Evolutionary conservation across 2,888 invertebrate genomes (phyloP), one percentile per base, ranked within the genome.

Genomic region (Habroteleia sp.): DNA sequence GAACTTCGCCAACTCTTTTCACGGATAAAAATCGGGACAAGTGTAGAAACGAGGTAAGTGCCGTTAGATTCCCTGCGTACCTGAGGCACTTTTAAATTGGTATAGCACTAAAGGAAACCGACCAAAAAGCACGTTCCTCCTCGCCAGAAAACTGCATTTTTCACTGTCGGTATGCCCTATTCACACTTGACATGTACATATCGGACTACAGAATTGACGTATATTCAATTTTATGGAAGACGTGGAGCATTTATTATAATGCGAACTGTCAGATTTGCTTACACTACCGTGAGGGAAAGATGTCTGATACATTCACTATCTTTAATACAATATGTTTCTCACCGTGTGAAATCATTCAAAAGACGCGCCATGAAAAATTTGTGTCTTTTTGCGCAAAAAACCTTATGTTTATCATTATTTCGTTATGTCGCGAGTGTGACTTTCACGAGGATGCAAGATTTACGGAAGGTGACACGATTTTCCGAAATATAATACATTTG

Each of bases 11-110:
- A 44, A 44, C 23, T 62, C 48, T 29, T 48, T 62, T 60, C 39
- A 37, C 37, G 29, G 62, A 62, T 62, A 48, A 62, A 62, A 62
- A 48, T 73, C 74, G 48, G 66, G 58, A 74, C 68, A 77, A 79
- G 76, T 75, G 74, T 60, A 76, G 75, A 79, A 79, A 79, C 74
- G 79, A 74, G 79, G 76, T 79, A 79, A 79, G 79, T 79, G 76
- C 74, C 74, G 76, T 79, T 77, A 76, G 76, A 71, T 50, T 68
- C 58, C n/a, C 46, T 14, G 41, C 46, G 29, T 62, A 58, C 74
- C 74, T 54, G 48, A 31, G 74, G 66, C 63, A 63, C 63, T 72
- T 72, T 72, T 66, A 66, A 66, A 66, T 66, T 66, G 66, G 66
- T 11, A 37, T 6, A 42, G 35, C 50, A 44, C 56, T 42, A 58